These are phyloP conservation scores for Labeo catla DNA, from an alignment of 2,113 vertebrate genomes.

Conservation along the genomic window DNA sequence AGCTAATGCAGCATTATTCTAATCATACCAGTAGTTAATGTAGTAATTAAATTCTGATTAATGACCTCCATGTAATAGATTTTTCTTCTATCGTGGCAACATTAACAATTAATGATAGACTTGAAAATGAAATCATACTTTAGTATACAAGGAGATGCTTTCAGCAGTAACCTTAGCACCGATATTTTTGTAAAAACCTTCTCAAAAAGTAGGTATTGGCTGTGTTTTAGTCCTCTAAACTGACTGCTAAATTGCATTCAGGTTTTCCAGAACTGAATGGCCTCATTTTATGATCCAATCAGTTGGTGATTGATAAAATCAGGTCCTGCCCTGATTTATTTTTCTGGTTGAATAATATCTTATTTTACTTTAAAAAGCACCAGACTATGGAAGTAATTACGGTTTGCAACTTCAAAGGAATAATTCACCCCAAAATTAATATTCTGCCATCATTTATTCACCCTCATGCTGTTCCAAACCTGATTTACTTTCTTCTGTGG, in stretches of 20 bases:
- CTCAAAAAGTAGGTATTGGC: not conserved
- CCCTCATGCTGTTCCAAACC: not conserved
- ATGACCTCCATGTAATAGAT: not conserved
- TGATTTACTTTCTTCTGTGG: not conserved
- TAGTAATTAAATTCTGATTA: not conserved
- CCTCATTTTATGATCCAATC: not conserved
- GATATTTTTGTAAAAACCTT: not conserved
- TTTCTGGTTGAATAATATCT: not conserved
- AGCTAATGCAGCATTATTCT: not conserved
- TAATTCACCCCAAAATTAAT: not conserved
- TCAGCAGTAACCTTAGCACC: not conserved
- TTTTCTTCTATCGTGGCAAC: not conserved
- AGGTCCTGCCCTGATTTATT: not conserved
- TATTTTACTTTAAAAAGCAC: not conserved
- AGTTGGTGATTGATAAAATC: not conserved
- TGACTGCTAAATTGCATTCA: not conserved
- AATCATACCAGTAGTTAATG: not conserved
- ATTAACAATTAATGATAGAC: not conserved
- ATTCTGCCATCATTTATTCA: conserved; percentile 4
- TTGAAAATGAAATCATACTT: not conserved
- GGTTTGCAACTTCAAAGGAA: not conserved
- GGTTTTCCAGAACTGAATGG: not conserved
- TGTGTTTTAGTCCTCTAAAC: not conserved
- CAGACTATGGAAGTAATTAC: not conserved
- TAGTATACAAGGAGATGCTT: not conserved